Evolutionary conservation across 2,113 vertebrate species (phyloP).

Genomic region (Gobius niger): DNA sequence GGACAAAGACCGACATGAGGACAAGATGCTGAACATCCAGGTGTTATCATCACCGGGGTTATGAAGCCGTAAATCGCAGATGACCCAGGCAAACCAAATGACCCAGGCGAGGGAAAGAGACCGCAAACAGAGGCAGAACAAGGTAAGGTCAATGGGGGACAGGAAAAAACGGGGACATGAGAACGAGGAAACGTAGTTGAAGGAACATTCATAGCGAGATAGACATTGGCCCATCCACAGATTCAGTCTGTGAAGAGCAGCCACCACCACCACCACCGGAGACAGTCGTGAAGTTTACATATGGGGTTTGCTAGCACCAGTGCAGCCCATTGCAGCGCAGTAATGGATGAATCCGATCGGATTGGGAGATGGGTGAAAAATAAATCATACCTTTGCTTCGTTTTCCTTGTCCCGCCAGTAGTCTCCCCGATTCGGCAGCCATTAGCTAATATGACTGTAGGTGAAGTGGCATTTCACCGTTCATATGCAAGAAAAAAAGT

Average conservation of each 20-base stretch:
- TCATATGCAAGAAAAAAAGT: constrained; percentile 78
- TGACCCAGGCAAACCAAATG: constrained; percentile 70
- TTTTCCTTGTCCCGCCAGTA: constrained; percentile 84
- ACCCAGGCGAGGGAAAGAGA: constrained; percentile 69
- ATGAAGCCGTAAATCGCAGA: constrained; percentile 68
- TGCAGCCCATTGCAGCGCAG: constrained; percentile 73
- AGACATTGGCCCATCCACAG: constrained; percentile 70
- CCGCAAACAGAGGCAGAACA: constrained; percentile 71
- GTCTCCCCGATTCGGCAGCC: constrained; percentile 84
- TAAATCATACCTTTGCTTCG: constrained; percentile 82
- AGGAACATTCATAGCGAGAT: constrained; percentile 71
- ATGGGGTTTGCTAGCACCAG: constrained; percentile 70
- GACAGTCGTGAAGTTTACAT: constrained; percentile 75
- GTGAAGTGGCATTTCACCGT: constrained; percentile 80
- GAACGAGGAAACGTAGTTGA: constrained; percentile 65
- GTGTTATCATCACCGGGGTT: constrained; percentile 63
- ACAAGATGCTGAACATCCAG: constrained; percentile 77
- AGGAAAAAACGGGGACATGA: constrained; percentile 72
- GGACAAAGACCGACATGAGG: constrained; percentile 75
- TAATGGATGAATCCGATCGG: constrained; percentile 76
- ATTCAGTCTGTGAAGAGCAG: constrained; percentile 72
- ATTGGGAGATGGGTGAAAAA: constrained; percentile 75
- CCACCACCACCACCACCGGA: constrained; percentile 62
- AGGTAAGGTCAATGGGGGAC: constrained; percentile 74
- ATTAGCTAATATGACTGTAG: constrained; percentile 81